Percentiles rank a stretch among this genome's conserved stretches.
These are phyloP conservation scores for Himalopsyche kuldschensis DNA, from an alignment of 2,888 invertebrate genomes.

Conservation along the genomic window DNA sequence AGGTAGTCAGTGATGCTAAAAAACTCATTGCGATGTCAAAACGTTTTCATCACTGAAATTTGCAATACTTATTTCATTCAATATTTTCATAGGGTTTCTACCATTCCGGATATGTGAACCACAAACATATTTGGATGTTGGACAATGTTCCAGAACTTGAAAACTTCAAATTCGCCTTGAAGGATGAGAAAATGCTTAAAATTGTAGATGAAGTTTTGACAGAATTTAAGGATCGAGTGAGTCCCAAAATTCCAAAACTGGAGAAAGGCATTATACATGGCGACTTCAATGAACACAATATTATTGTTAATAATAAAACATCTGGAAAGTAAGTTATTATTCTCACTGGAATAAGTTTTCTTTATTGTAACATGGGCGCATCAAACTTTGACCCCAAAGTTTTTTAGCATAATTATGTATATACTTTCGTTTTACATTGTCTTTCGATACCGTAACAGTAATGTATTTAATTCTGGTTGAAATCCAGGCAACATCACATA, in stretches of 20 bases:
- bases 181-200: slow-evolving; percentile 61
- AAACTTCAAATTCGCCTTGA: slow-evolving; percentile 70
- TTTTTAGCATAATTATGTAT: background rate
- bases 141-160: slow-evolving; percentile 67
- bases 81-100: slow-evolving; percentile 63
- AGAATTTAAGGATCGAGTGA: slow-evolving; percentile 67
- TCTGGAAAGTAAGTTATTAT: background rate
- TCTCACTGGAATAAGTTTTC: no score
- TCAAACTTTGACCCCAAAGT: background rate
- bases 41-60: background rate
- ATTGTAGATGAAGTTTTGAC: slow-evolving; percentile 65
- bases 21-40: background rate
- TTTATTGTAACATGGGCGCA: no score
- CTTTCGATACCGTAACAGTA: no score
- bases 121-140: slow-evolving; percentile 78
- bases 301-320: slow-evolving; percentile 59
- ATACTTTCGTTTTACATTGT: no score
- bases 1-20: slow-evolving; percentile 53
- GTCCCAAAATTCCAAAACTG: slow-evolving; percentile 60
- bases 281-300: slow-evolving; percentile 89
- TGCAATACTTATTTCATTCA: no score
- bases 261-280: slow-evolving; percentile 81
- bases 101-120: slow-evolving; percentile 68
- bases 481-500: no score
- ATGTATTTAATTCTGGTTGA: no score